These are phyloP conservation scores for Oreonectes daqikongensis DNA, from an alignment of 2,797 vertebrate species.

Conservation along the genomic window DNA sequence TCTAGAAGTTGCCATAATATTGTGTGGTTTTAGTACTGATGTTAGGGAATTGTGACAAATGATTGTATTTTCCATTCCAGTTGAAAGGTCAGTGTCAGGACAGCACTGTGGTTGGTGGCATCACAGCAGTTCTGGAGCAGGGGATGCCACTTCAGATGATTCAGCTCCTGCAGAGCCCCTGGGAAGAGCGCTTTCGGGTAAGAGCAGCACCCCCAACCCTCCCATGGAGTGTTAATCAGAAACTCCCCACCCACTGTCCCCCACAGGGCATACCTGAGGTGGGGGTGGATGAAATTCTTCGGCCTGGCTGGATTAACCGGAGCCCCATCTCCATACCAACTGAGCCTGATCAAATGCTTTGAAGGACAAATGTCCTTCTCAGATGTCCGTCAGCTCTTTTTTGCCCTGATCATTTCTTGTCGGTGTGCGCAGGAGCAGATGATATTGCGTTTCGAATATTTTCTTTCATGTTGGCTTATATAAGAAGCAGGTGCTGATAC, in stretches of 20 bases:
- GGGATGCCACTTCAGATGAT: constrained; percentile 92
- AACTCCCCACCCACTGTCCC: constrained; percentile 50
- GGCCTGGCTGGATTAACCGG: constrained; percentile 58
- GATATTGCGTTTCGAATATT: constrained; percentile 36
- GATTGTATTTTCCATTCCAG: constrained; percentile 66
- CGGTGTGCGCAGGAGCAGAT: constrained; percentile 24
- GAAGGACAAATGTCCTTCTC: constrained; percentile 72
- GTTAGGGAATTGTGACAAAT: background rate
- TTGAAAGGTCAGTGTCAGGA: constrained; percentile 85
- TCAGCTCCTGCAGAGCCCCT: constrained; percentile 92
- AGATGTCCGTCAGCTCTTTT: constrained; percentile 62
- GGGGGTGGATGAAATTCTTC: constrained; percentile 55
- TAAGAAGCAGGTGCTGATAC: constrained; percentile 43
- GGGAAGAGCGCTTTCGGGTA: constrained; percentile 95
- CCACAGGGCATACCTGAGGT: constrained; percentile 61
- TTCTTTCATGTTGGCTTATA: constrained; percentile 26
- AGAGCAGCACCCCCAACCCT: constrained; percentile 63
- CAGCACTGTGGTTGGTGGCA: constrained; percentile 68
- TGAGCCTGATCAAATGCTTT: constrained; percentile 71
- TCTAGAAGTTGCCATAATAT: background rate
- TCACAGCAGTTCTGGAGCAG: constrained; percentile 87
- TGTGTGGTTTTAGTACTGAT: background rate
- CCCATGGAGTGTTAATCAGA: constrained; percentile 70
- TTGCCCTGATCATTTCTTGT: constrained; percentile 25
- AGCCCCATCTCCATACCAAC: constrained; percentile 67